Conservation (phyloP, 2,113 vertebrate species). For the Myxocyprinus asiaticus region DNA sequence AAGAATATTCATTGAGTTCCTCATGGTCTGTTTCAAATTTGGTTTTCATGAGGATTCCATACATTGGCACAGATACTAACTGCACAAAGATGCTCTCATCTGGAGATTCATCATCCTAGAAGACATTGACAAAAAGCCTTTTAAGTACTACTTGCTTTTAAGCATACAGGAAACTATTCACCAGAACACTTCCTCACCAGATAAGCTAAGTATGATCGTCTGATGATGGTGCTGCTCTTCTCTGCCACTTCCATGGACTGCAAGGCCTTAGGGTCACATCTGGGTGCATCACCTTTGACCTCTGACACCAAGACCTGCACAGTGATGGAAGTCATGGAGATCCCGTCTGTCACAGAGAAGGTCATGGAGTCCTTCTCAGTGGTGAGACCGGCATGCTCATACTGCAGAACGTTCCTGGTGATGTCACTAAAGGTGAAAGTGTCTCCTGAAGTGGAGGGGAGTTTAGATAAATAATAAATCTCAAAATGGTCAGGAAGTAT, state of each 20-base stretch:
- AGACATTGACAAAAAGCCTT: neutral
- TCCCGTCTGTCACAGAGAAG: conserved; percentile 87
- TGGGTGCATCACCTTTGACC: conserved; percentile 68
- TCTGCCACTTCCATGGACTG: conserved; percentile 81
- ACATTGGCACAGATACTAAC: conserved; percentile 85
- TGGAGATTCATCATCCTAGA: conserved; percentile 83
- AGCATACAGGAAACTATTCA: neutral
- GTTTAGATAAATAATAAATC: neutral
- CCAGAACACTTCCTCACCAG: conserved; percentile 70
- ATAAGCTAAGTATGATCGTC: conserved; percentile 84
- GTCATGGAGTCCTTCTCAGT: conserved; percentile 82
- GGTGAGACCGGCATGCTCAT: conserved; percentile 81
- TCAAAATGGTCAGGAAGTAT: neutral
- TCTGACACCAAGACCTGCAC: conserved; percentile 81
- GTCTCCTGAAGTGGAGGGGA: conserved; percentile 77
- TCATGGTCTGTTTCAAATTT: conserved; percentile 63
- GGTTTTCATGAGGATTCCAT: conserved; percentile 80
- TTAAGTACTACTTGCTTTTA: neutral
- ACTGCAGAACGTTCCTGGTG: conserved; percentile 80
- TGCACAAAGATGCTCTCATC: conserved; percentile 87
- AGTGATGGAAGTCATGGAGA: conserved; percentile 72
- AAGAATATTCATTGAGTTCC: conserved; percentile 82
- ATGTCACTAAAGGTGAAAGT: conserved; percentile 87
- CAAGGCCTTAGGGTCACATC: conserved; percentile 71
- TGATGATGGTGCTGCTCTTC: conserved; percentile 80